Conservation (phyloP, 1,140 invertebrate species). For the Lepidotrigona ventralis region DNA sequence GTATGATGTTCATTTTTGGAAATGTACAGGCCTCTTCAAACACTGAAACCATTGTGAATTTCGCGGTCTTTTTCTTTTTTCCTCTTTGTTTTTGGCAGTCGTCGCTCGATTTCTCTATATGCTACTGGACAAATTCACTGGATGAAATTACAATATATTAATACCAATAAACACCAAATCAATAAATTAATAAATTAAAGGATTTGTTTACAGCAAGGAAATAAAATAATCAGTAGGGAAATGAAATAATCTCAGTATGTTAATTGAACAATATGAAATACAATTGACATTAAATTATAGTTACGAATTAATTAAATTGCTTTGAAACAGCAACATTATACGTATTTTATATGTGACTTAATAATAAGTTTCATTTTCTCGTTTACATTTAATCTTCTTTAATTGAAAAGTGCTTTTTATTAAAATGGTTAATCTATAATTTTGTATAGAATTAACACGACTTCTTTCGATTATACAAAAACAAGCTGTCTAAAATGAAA, state of each 20-base stretch:
- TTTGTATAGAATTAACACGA: neutral
- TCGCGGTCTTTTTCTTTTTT: neutral
- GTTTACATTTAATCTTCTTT: neutral
- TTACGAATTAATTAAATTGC: neutral
- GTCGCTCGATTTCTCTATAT: conserved; percentile 32
- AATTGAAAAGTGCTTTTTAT: neutral
- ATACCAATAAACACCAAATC: no score
- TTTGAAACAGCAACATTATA: neutral
- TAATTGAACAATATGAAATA: neutral
- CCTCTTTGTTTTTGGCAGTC: conserved; percentile 39
- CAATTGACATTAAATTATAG: neutral
- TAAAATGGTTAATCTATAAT: no score
- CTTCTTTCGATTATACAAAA: neutral
- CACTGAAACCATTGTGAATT: conserved; percentile 58
- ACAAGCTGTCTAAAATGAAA: no score
- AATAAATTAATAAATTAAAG: no score
- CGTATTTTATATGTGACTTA: no score
- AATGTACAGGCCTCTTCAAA: conserved; percentile 62
- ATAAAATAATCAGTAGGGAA: no score
- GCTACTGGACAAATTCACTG: conserved; percentile 5
- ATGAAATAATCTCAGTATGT: neutral
- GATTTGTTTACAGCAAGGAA: no score
- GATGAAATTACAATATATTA: neutral
- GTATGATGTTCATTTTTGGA: conserved; percentile 59
- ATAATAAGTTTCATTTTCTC: no score